phyloP scores from a whole-genome alignment of 2,888 invertebrate species.

The Amphimallon solstitiale region DNA sequence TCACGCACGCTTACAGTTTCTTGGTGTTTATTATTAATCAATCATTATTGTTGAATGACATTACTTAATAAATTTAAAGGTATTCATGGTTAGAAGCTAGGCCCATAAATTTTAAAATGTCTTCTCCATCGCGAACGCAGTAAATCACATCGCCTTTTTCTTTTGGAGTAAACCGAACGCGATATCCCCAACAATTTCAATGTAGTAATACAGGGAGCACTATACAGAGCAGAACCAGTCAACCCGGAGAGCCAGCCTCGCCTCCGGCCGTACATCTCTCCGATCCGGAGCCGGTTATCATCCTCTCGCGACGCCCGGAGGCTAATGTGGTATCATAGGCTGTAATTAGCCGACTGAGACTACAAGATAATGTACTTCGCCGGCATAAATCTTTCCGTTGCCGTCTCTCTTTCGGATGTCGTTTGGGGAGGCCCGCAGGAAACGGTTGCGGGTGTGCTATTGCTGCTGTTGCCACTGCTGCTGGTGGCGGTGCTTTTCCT shows the following conservation, averaged over 20 bases:
- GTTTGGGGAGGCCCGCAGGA: conserved; percentile 38
- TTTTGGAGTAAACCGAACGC: no score
- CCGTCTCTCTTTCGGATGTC: conserved; percentile 52
- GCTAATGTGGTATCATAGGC: conserved; percentile 68
- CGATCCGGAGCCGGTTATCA: conserved; percentile 59
- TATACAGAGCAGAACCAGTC: background rate
- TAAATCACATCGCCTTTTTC: no score
- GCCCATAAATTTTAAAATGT: no score
- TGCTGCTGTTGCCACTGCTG: background rate
- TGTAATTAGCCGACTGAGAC: conserved; percentile 67
- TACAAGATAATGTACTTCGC: conserved; percentile 68
- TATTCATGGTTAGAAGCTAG: no score
- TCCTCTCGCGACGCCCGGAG: conserved; percentile 59
- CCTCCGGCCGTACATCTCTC: conserved; percentile 58
- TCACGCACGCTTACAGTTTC: no score
- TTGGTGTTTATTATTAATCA: no score
- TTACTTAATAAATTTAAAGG: no score
- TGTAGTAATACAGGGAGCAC: no score
- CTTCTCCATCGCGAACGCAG: no score
- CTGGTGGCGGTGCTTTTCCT: background rate
- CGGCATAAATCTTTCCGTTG: conserved; percentile 65
- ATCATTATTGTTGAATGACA: no score
- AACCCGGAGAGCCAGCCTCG: conserved; percentile 52
- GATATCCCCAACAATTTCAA: no score
- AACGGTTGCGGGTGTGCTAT: conserved; percentile 23